Evolutionary conservation across 1,140 invertebrate species (phyloP).

Genomic region (Drosophila asahinai): DNA sequence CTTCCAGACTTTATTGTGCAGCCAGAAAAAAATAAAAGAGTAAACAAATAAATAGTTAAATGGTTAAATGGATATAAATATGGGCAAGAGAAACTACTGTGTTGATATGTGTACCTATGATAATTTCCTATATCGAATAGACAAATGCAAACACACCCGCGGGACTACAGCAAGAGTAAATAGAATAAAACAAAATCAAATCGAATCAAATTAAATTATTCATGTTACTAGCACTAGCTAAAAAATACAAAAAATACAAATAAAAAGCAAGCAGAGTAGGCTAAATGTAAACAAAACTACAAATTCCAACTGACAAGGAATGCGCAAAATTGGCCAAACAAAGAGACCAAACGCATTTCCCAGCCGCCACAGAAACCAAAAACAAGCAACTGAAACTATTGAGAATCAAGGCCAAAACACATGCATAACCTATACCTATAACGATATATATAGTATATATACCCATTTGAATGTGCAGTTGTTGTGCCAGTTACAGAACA

Average conservation of each 20-base stretch:
- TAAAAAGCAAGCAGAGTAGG: slow-evolving; percentile 27
- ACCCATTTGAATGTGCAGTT: slow-evolving; percentile 60
- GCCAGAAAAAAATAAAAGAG: slow-evolving; percentile 28
- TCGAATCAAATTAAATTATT: slow-evolving; percentile 63
- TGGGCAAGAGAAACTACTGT: slow-evolving; percentile 53
- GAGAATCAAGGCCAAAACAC: slow-evolving; percentile 63
- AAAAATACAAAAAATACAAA: slow-evolving; percentile 2
- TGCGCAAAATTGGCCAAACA: slow-evolving; percentile 66
- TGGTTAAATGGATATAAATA: slow-evolving; percentile 37
- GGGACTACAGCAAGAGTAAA: slow-evolving; percentile 37
- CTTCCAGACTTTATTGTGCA: slow-evolving; percentile 54
- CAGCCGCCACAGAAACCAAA: slow-evolving; percentile 35
- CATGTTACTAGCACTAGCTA: slow-evolving; percentile 67
- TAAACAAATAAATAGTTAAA: slow-evolving; percentile 49
- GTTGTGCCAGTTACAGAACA: slow-evolving; percentile 49
- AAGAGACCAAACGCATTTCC: slow-evolving; percentile 74
- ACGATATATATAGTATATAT: slow-evolving; percentile 31
- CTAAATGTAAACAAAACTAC: slow-evolving; percentile 22
- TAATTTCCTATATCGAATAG: slow-evolving; percentile 62
- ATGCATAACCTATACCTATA: slow-evolving; percentile 40
- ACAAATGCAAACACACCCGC: slow-evolving; percentile 28
- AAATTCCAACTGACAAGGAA: slow-evolving; percentile 37
- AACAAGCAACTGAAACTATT: slow-evolving; percentile 31
- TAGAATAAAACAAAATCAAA: slow-evolving; percentile 48
- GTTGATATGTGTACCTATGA: slow-evolving; percentile 72